A percentile compares a stretch with the other conserved stretches of the same genome.
Evolutionary conservation across 2,888 invertebrate species (phyloP).

Genomic region (Diachrysia chrysitis): DNA sequence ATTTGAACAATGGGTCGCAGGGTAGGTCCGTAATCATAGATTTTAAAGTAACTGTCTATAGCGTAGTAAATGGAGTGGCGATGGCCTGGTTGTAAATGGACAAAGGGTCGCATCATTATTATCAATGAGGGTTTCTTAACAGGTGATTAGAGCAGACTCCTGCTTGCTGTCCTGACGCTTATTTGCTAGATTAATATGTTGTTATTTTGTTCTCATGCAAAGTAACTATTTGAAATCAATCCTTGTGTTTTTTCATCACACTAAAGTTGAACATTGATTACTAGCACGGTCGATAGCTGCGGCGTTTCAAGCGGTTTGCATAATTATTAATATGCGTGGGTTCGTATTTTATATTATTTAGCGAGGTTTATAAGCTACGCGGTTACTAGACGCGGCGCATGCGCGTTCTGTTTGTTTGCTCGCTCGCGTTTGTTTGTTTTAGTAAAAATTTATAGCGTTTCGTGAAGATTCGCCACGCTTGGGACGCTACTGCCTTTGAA

Average conservation of each 20-base stretch:
- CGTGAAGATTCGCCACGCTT: conserved; percentile 72
- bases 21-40: conserved; percentile 46
- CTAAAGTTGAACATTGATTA: conserved; percentile 28
- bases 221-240: background rate
- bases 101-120: conserved; percentile 46
- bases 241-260: conserved; percentile 10
- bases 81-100: conserved; percentile 36
- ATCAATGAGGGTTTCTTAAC: conserved; percentile 40
- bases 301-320: conserved; percentile 37
- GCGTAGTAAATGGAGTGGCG: conserved; percentile 35
- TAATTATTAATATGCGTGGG: conserved; percentile 46
- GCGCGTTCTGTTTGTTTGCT: conserved; percentile 76
- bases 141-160: conserved; percentile 41
- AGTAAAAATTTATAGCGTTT: conserved; percentile 82
- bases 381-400: conserved; percentile 65
- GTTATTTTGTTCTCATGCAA: background rate
- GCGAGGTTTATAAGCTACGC: conserved; percentile 56
- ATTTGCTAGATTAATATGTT: background rate
- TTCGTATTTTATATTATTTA: conserved; percentile 55
- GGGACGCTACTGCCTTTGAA: conserved; percentile 75
- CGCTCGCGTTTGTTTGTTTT: conserved; percentile 80
- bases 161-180: conserved; percentile 9
- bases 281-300: conserved; percentile 31
- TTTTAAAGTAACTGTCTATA: conserved; percentile 50
- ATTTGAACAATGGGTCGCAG: conserved; percentile 52